Evolutionary conservation across 2,888 invertebrate species (phyloP).

Genomic region (Melieria crassipennis): DNA sequence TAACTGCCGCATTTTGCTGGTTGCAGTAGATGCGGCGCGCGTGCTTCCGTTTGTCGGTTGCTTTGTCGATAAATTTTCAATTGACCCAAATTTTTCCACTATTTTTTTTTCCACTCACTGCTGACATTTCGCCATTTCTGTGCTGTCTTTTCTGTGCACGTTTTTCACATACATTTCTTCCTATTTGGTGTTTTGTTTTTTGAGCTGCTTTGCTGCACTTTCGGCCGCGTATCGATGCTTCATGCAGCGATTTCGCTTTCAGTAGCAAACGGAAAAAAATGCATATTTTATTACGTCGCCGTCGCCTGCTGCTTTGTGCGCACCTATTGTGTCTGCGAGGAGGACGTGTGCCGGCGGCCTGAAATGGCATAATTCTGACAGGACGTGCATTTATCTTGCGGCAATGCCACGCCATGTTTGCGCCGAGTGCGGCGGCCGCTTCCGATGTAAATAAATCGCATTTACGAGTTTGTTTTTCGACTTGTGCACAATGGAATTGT

Average conservation of each 20-base stretch:
- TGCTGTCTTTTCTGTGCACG: constrained; percentile 10
- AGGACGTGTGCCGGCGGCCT: neutral
- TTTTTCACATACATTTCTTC: constrained; percentile 1
- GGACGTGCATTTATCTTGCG: constrained; percentile 34
- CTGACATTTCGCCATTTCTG: constrained; percentile 24
- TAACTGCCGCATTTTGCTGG: neutral
- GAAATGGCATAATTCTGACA: constrained; percentile 38
- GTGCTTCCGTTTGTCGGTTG: constrained; percentile 12
- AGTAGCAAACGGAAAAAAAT: constrained; percentile 18
- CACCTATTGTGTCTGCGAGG: neutral
- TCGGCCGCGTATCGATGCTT: neutral
- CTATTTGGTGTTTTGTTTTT: neutral
- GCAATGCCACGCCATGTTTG: neutral
- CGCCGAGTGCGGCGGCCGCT: neutral
- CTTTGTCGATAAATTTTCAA: constrained; percentile 50
- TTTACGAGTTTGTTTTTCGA: constrained; percentile 33
- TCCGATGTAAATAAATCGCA: constrained; percentile 35
- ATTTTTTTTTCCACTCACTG: constrained; percentile 36
- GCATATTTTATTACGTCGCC: constrained; percentile 29
- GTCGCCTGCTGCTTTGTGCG: too few relatives aligned
- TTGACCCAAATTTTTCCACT: constrained; percentile 46
- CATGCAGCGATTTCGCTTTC: constrained; percentile 17
- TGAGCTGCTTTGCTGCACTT: neutral
- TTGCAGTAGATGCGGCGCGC: neutral
- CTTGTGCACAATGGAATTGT: constrained; percentile 19